A percentile compares a stretch with the other conserved stretches of the same genome.
Evolutionary conservation across 2,113 vertebrate genomes (phyloP).

Genomic region (Cygnus buccinator): DNA sequence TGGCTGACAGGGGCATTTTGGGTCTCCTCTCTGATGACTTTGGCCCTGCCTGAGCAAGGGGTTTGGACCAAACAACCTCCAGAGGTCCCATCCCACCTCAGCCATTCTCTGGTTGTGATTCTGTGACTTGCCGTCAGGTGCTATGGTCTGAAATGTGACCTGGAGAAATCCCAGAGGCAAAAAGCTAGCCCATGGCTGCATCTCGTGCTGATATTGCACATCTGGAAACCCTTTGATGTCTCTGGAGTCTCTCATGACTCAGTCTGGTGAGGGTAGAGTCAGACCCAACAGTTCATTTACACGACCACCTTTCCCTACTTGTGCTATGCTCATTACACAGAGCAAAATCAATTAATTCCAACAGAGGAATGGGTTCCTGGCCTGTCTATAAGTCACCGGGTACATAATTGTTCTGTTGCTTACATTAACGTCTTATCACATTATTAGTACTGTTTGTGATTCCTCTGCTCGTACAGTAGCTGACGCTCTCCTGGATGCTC

Average conservation of each 20-base stretch:
- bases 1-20: neutral
- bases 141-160: neutral
- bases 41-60: neutral
- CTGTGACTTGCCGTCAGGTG: neutral
- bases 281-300: constrained; percentile 34
- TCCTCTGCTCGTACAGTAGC: constrained; percentile 16
- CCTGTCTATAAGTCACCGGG: constrained; percentile 53
- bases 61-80: neutral
- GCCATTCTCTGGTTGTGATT: neutral
- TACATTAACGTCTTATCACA: constrained; percentile 67
- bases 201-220: rapidly evolving
- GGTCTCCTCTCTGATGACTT: neutral
- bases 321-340: constrained; percentile 40
- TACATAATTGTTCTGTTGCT: constrained; percentile 72
- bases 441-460: constrained; percentile 48
- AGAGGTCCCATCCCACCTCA: neutral
- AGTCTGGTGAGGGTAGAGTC: neutral
- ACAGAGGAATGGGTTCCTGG: constrained; percentile 53
- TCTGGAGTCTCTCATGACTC: neutral
- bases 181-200: neutral
- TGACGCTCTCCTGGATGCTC: constrained; percentile 11
- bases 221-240: neutral
- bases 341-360: constrained; percentile 72
- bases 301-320: neutral
- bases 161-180: neutral